Conservation (phyloP, 2,888 invertebrate species). For the Alviniconcha strummeri region DNA sequence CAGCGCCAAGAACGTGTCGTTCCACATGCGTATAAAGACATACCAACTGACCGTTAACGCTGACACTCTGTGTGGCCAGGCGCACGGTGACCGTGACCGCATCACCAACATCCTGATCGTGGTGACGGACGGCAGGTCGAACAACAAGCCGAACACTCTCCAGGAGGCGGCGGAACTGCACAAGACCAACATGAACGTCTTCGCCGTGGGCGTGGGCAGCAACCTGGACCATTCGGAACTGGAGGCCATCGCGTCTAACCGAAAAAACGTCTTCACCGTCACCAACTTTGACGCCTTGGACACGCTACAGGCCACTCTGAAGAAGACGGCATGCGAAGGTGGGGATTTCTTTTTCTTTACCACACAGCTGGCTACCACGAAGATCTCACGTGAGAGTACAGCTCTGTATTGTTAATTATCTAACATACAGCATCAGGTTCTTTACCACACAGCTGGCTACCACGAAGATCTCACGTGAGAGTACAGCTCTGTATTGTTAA, state of each 20-base stretch:
- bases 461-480: no score
- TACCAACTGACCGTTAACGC: no score
- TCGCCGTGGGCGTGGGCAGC: constrained; percentile 59
- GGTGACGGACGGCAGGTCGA: constrained; percentile 60
- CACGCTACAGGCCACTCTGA: constrained; percentile 48
- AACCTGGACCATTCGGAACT: constrained; percentile 53
- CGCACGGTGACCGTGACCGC: constrained; percentile 43
- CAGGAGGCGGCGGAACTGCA: constrained; percentile 49
- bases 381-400: no score
- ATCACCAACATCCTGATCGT: constrained; percentile 61
- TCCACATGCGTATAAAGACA: no score
- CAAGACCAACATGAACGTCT: constrained; percentile 48
- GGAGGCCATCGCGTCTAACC: constrained; percentile 54
- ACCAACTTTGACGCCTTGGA: constrained; percentile 55
- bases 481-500: no score
- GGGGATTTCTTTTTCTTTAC: constrained; percentile 9
- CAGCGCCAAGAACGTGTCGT: no score
- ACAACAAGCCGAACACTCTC: constrained; percentile 44
- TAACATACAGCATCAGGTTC: no score
- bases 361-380: no score
- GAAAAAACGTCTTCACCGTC: constrained; percentile 57
- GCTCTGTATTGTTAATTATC: no score
- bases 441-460: not conserved
- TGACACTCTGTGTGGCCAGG: constrained; percentile 3
- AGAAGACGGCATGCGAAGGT: constrained; percentile 59